Evolutionary conservation across 2,888 invertebrate species (phyloP).

Genomic region (Ophion ventricosus): DNA sequence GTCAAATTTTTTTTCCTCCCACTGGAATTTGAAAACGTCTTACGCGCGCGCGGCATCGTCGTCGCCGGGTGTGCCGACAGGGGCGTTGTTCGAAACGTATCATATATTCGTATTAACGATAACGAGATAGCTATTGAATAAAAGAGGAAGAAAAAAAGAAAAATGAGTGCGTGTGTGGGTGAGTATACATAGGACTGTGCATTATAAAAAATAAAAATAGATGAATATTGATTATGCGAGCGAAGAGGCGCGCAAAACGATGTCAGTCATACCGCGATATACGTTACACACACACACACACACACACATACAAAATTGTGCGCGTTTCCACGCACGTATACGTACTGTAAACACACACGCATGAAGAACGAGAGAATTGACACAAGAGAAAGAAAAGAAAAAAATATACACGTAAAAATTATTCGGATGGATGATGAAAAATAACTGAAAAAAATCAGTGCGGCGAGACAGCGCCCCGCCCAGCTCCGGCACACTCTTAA

Average conservation of each 20-base stretch:
- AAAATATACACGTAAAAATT: neutral
- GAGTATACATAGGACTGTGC: slow-evolving; percentile 69
- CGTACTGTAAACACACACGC: slow-evolving; percentile 61
- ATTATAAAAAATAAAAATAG: slow-evolving; percentile 74
- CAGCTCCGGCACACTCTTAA: neutral
- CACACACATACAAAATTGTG: slow-evolving; percentile 23
- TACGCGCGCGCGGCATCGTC: slow-evolving; percentile 25
- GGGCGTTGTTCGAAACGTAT: slow-evolving; percentile 83
- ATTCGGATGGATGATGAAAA: no score
- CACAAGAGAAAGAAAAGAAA: slow-evolving; percentile 48
- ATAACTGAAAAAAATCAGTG: no score
- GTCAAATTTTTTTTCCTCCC: neutral
- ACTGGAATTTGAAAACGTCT: slow-evolving; percentile 5
- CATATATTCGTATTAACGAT: slow-evolving; percentile 82
- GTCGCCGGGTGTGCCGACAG: slow-evolving; percentile 75
- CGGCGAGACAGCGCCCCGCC: neutral
- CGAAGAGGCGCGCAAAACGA: slow-evolving; percentile 54
- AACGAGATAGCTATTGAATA: slow-evolving; percentile 80
- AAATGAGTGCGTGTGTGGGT: slow-evolving; percentile 73
- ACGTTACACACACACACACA: slow-evolving; percentile 61
- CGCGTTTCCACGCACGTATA: slow-evolving; percentile 43
- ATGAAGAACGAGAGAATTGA: slow-evolving; percentile 33
- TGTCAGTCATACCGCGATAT: slow-evolving; percentile 50
- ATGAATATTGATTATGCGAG: slow-evolving; percentile 75
- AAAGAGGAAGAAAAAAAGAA: slow-evolving; percentile 81